phyloP scores from a whole-genome alignment of 2,113 vertebrate species.

The Pelmatolapia mariae region DNA sequence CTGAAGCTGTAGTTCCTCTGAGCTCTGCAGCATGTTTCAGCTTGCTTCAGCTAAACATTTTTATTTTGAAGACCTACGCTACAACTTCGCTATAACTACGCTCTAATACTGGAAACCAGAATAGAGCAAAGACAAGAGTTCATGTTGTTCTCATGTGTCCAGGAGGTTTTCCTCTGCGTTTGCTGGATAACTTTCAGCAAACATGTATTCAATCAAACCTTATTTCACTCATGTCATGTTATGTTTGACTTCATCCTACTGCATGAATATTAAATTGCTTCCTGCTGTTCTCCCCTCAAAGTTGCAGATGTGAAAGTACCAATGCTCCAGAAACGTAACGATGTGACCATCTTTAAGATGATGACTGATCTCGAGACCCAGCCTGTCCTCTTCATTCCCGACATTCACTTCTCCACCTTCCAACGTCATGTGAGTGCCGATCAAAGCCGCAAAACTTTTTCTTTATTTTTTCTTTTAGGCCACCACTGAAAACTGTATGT shows the following conservation, averaged over 20 bases:
- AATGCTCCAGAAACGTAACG: slow-evolving; percentile 87
- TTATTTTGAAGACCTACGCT: background rate
- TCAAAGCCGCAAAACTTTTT: background rate
- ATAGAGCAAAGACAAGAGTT: background rate
- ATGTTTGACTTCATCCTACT: background rate
- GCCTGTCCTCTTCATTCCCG: slow-evolving; percentile 96
- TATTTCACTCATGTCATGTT: background rate
- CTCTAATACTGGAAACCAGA: background rate
- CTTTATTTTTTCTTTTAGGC: background rate
- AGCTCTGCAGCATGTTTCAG: background rate
- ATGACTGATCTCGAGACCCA: slow-evolving; percentile 88
- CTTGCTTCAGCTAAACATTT: background rate
- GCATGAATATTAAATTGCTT: background rate
- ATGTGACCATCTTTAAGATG: slow-evolving; percentile 92
- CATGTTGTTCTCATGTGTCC: background rate
- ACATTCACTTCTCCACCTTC: slow-evolving; percentile 88
- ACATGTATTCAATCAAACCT: background rate
- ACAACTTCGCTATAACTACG: background rate
- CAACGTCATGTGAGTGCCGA: slow-evolving; percentile 88
- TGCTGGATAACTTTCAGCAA: background rate
- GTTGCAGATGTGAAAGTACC: slow-evolving; percentile 86
- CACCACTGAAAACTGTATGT: background rate
- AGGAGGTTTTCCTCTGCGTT: background rate
- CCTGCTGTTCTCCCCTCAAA: slow-evolving; percentile 17
- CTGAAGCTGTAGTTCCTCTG: background rate